Conservation (phyloP, 2,797 vertebrate genomes). For the Myotis findleyi region DNA sequence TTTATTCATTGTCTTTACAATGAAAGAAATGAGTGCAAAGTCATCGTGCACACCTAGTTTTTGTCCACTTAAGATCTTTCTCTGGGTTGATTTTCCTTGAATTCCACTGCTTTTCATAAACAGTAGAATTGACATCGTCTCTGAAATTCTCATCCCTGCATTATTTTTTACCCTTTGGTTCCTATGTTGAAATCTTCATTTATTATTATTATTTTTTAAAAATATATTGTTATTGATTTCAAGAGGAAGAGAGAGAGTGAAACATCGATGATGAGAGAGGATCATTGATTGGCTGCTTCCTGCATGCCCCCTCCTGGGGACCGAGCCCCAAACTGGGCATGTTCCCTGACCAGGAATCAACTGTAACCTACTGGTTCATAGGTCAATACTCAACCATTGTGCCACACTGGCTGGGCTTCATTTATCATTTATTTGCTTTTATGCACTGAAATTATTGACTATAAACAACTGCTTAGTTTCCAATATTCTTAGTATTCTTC, state of each 20-base stretch:
- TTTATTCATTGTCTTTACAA: conserved; percentile 1
- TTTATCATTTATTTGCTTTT: conserved; percentile 18
- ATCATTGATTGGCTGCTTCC: too few species aligned
- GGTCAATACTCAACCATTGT: too few species aligned
- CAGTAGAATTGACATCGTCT: background rate
- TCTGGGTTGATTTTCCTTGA: background rate
- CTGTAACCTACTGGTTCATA: too few species aligned
- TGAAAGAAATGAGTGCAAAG: background rate
- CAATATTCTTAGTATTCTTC: conserved; percentile 21
- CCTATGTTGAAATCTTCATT: background rate
- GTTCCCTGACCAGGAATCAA: too few species aligned
- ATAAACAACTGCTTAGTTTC: background rate
- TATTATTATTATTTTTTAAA: background rate
- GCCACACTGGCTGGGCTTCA: background rate
- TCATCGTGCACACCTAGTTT: background rate
- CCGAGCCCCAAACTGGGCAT: too few species aligned
- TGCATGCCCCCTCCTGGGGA: too few species aligned
- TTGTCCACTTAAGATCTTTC: background rate
- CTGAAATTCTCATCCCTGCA: background rate
- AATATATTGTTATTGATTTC: too few species aligned
- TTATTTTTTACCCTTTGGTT: background rate
- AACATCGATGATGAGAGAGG: too few species aligned
- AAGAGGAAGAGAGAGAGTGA: too few species aligned
- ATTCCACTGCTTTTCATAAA: background rate
- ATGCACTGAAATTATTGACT: background rate